phyloP scores from a whole-genome alignment of 2,888 invertebrate genomes.

The Monochamus alternatus region DNA sequence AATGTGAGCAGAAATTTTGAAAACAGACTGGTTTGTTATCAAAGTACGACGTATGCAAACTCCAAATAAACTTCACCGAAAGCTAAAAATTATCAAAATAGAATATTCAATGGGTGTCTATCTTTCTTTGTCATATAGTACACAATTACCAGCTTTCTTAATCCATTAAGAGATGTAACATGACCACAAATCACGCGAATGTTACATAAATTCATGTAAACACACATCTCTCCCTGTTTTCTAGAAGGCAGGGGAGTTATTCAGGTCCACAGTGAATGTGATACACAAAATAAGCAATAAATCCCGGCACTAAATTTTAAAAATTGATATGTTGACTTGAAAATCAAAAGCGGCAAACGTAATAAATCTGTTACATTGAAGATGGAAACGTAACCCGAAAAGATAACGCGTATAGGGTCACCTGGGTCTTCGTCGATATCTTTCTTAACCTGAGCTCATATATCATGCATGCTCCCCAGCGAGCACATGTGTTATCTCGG shows the following conservation, averaged over 20 bases:
- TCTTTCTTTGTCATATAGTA: too few relatives aligned
- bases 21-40: too few relatives aligned
- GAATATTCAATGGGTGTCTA: too few relatives aligned
- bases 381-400: slow-evolving; percentile 49
- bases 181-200: neutral
- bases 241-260: slow-evolving; percentile 5
- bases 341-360: slow-evolving; percentile 53
- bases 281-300: slow-evolving; percentile 28
- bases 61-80: too few relatives aligned
- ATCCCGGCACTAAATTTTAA: slow-evolving; percentile 35
- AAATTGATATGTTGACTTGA: slow-evolving; percentile 42
- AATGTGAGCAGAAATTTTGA: too few relatives aligned
- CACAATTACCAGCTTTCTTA: neutral
- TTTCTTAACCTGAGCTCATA: slow-evolving; percentile 60
- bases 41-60: too few relatives aligned
- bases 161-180: neutral
- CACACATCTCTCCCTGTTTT: neutral
- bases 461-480: slow-evolving; percentile 58
- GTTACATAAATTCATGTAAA: slow-evolving; percentile 8
- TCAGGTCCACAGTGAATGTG: slow-evolving; percentile 9
- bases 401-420: slow-evolving; percentile 52
- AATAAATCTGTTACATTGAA: slow-evolving; percentile 60
- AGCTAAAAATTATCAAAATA: too few relatives aligned
- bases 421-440: slow-evolving; percentile 56
- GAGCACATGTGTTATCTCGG: slow-evolving; percentile 59